These are phyloP conservation scores for Lepisosteus osseus DNA, from an alignment of 2,113 vertebrate species.

Conservation along the genomic window DNA sequence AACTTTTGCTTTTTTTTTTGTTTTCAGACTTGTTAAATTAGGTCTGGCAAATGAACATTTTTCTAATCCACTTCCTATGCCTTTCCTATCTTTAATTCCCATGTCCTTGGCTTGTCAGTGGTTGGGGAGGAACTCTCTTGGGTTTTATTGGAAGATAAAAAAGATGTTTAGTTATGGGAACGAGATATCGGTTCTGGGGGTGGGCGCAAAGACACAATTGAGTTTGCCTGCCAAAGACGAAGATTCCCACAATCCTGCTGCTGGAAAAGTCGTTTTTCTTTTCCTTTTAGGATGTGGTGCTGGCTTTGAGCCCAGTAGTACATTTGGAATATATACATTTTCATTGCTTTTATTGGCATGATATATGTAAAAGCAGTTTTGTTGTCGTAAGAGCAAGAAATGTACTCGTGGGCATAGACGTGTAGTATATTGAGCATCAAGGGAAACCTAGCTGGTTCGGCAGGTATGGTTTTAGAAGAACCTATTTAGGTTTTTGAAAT, in stretches of 20 bases:
- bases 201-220: background rate
- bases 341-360: too few relatives aligned
- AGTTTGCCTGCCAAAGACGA: background rate
- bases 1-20: background rate
- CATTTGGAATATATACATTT: background rate
- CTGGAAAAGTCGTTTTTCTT: background rate
- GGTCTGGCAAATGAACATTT: background rate
- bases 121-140: background rate
- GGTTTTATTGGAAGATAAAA: slow-evolving; percentile 2
- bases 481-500: too few relatives aligned
- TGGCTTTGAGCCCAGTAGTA: background rate
- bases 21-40: background rate
- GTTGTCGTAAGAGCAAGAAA: too few relatives aligned
- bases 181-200: background rate
- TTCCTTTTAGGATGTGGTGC: background rate
- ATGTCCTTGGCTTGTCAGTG: background rate
- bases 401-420: too few relatives aligned
- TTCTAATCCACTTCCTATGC: background rate
- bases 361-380: too few relatives aligned
- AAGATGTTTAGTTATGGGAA: background rate
- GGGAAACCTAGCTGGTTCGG: too few relatives aligned
- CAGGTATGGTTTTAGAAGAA: too few relatives aligned
- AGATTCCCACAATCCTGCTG: background rate
- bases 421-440: too few relatives aligned
- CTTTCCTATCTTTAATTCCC: background rate